phyloP scores from a whole-genome alignment of 2,113 vertebrate species.

The Pollimyrus isidori region DNA sequence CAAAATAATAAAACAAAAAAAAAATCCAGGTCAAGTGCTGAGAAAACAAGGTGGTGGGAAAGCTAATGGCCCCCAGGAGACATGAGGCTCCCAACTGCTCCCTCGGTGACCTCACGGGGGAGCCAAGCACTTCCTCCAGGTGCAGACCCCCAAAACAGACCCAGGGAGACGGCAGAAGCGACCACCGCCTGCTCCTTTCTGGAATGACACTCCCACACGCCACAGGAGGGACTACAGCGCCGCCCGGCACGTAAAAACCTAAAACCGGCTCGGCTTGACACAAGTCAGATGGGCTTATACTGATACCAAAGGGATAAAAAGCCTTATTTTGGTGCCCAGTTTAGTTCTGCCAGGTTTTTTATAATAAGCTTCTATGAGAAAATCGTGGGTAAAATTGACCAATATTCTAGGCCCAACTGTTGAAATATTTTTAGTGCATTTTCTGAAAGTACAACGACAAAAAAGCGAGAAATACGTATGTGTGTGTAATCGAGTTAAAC shows the following conservation, averaged over 20 bases:
- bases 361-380: background rate
- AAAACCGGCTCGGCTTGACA: background rate
- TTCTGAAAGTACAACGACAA: background rate
- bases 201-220: background rate
- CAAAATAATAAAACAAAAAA: background rate
- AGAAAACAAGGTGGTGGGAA: slow-evolving; percentile 7
- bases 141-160: background rate
- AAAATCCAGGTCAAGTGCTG: slow-evolving; percentile 17
- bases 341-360: background rate
- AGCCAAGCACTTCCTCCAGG: background rate
- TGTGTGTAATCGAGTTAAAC: background rate
- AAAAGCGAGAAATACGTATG: background rate
- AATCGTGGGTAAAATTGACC: background rate
- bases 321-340: background rate
- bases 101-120: background rate
- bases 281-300: background rate
- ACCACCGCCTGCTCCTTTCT: background rate
- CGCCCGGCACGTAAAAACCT: background rate
- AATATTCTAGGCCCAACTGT: background rate
- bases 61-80: background rate
- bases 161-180: background rate
- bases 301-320: background rate
- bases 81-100: background rate
- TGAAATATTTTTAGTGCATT: background rate
- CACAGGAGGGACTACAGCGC: background rate